Percentiles rank a stretch among this genome's conserved stretches.
Conservation (phyloP, 2,113 vertebrate genomes). For the Fregata magnificens region DNA sequence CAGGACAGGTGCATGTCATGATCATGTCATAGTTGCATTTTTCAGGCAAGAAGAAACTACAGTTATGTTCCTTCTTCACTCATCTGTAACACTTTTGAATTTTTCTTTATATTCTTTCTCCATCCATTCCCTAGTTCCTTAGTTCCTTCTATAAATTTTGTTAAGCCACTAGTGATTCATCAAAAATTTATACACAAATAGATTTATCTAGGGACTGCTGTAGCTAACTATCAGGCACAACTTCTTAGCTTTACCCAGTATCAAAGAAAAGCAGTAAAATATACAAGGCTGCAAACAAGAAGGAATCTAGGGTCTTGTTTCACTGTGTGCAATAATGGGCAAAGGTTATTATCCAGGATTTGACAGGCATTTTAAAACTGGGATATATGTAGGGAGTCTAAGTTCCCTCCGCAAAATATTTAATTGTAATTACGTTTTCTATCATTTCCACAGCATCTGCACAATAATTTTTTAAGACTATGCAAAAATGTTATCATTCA, state of each 20-base stretch:
- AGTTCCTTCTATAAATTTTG: neutral
- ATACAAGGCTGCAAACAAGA: neutral
- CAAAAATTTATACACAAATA: neutral
- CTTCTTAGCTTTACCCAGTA: neutral
- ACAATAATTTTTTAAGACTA: slow-evolving; percentile 19
- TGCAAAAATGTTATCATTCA: slow-evolving; percentile 37
- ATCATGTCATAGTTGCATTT: neutral
- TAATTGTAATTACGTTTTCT: neutral
- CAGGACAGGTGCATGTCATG: neutral
- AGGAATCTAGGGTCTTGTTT: slow-evolving; percentile 4
- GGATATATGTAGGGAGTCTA: neutral
- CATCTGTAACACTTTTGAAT: neutral
- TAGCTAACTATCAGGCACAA: neutral
- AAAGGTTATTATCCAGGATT: slow-evolving; percentile 2
- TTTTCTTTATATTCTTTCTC: neutral
- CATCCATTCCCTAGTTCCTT: neutral
- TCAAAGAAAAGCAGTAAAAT: neutral
- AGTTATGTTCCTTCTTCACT: neutral
- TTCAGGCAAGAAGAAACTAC: neutral
- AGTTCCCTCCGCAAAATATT: neutral
- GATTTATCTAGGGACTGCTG: neutral
- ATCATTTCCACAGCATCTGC: neutral
- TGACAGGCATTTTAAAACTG: neutral
- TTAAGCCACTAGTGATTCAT: neutral
- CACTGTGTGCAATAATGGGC: neutral